phyloP scores from a whole-genome alignment of 2,888 invertebrate genomes.

The Cheilosia grossa region DNA sequence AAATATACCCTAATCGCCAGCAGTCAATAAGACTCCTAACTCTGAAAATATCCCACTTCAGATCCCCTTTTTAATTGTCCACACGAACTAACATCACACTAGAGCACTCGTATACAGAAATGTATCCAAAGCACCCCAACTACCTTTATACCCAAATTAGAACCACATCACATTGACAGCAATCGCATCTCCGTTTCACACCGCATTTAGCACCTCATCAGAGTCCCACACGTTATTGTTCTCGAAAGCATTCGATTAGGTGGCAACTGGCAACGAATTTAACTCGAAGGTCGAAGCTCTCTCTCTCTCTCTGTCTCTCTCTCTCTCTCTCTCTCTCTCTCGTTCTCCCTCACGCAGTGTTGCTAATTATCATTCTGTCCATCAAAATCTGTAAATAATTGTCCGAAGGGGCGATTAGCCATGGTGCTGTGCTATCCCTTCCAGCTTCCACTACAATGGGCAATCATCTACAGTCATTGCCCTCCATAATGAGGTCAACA shows the following conservation, averaged over 20 bases:
- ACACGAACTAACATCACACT: background rate
- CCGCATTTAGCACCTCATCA: constrained; percentile 66
- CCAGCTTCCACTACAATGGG: constrained; percentile 47
- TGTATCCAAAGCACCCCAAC: background rate
- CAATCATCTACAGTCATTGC: constrained; percentile 47
- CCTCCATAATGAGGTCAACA: constrained; percentile 47
- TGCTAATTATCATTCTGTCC: constrained; percentile 46
- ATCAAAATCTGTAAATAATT: constrained; percentile 67
- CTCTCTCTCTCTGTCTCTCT: background rate
- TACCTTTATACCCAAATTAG: constrained; percentile 49
- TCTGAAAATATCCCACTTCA: constrained; percentile 7
- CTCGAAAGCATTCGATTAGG: constrained; percentile 71
- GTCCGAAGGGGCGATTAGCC: constrained; percentile 33
- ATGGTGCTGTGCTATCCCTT: constrained; percentile 3
- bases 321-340: too few species aligned
- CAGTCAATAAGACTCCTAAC: constrained; percentile 10
- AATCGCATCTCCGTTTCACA: constrained; percentile 55
- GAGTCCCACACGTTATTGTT: constrained; percentile 48
- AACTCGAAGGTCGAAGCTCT: background rate
- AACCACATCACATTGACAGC: constrained; percentile 32
- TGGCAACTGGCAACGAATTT: constrained; percentile 69
- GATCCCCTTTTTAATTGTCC: constrained; percentile 5
- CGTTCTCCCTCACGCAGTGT: too few species aligned
- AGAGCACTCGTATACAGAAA: background rate
- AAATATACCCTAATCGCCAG: background rate